Evolutionary conservation across 2,888 invertebrate species (phyloP), one percentile per base, ranked within the genome.

Genomic region (Pinctada fucata): DNA sequence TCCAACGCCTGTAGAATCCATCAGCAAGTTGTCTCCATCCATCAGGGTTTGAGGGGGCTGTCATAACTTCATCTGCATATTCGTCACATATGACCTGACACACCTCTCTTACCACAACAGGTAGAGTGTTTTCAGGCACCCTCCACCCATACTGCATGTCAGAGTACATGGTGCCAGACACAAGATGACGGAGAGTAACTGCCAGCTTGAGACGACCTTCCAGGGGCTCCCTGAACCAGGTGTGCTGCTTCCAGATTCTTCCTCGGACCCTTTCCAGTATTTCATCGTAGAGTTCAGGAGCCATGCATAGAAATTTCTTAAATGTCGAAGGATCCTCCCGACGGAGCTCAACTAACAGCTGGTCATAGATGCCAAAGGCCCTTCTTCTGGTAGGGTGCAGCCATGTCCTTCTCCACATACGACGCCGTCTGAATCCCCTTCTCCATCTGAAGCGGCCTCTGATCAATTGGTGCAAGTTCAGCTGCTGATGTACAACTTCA

Each of bases 151-250:
- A 31, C 31, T 31, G 31, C 31, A 31, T 31, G 31, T 58, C 58
- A 58, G 58, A 58, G 58, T 58, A 58, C 58, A 58, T 58, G 58
- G 58, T 58, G 58, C 31, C 31, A 31, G 31, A 31, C 31, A 31
- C 31, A 31, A 31, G 31, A 31, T 31, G 31, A 31, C 58, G 58
- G 13, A 58, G 58, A 58, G 58, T 58, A 58, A 58, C 58, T 58
- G 58, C 58, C 58, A 58, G 58, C 58, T 58, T 58, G 58, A 58
- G 58, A 58, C 58, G 10, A 10, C 13, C 58, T 58, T 58, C 58
- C 58, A 58, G 58, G 58, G 58, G 58, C 58, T 58, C 58, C 58
- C 58, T 58, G 58, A 58, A 58, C 58, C 58, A 58, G 58, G 58
- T 58, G 58, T 58, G 58, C 58, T 58, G 58, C 58, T 58, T 58